Evolutionary conservation across 1,140 invertebrate genomes (phyloP).

Genomic region (Eufriesea mexicana): DNA sequence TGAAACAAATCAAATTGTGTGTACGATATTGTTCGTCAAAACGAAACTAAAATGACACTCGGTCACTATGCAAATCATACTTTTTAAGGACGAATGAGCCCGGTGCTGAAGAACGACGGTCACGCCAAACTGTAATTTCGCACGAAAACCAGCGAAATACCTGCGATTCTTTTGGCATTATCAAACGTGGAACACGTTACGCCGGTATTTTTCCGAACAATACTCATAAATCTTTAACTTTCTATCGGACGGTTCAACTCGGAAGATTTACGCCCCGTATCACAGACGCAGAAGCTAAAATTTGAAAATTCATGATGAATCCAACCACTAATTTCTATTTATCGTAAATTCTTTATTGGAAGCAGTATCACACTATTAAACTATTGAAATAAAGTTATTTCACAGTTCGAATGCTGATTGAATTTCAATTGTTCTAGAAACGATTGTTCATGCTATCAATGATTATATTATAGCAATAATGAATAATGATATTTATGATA

Average conservation of each 20-base stretch:
- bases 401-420: too few species aligned
- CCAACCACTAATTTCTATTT: too few species aligned
- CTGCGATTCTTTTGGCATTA: constrained; percentile 19
- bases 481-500: too few species aligned
- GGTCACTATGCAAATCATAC: constrained; percentile 8
- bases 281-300: too few species aligned
- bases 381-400: too few species aligned
- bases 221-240: neutral
- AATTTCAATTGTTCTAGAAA: too few species aligned
- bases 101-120: neutral
- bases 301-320: too few species aligned
- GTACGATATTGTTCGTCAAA: neutral
- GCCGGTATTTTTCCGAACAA: neutral
- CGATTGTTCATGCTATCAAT: too few species aligned
- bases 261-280: neutral
- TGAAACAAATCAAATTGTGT: neutral
- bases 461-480: too few species aligned
- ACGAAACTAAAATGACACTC: constrained; percentile 7
- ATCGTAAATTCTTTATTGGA: too few species aligned
- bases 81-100: constrained; percentile 25
- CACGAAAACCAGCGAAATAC: constrained; percentile 25
- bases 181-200: neutral
- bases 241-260: neutral
- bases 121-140: constrained; percentile 41
- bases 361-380: too few species aligned